A percentile compares a stretch with the other conserved stretches of the same genome.
These are phyloP conservation scores for Carduelis carduelis DNA, from an alignment of 2,797 vertebrate species.

Conservation along the genomic window DNA sequence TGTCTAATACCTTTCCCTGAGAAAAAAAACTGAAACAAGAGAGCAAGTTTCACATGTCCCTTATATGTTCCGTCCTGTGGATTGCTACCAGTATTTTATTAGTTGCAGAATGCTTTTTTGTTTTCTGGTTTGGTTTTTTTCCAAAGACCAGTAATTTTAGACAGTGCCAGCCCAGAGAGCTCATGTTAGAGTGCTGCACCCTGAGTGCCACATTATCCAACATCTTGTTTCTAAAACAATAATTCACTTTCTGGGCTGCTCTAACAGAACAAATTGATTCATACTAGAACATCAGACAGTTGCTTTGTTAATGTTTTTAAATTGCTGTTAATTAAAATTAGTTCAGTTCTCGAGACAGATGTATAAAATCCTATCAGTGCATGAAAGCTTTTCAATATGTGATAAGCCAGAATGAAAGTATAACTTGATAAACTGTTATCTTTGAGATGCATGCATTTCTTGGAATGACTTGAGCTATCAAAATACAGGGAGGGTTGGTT, in stretches of 20 bases:
- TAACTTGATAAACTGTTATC: not conserved
- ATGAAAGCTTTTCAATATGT: not conserved
- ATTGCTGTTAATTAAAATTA: not conserved
- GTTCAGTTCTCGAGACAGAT: not conserved
- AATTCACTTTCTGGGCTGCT: not conserved
- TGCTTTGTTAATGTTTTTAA: not conserved
- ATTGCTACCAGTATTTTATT: not conserved
- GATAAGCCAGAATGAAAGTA: not conserved
- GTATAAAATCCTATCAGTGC: not conserved
- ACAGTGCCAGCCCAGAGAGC: not conserved
- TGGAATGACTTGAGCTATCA: not conserved
- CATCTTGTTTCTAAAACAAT: not conserved
- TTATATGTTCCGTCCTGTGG: not conserved
- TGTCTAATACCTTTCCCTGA: not conserved
- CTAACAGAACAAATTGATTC: not conserved
- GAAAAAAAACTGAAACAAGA: not conserved
- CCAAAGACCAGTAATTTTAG: not conserved
- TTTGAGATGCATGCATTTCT: not conserved
- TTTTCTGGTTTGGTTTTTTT: not conserved
- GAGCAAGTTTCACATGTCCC: fast-evolving
- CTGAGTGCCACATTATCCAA: not conserved
- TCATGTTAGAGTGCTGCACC: not conserved
- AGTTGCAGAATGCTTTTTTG: not conserved
- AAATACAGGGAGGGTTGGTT: not conserved
- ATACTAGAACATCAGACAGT: not conserved